A percentile compares a stretch with the other conserved stretches of the same genome.
Conservation (phyloP, 2,888 invertebrate genomes). For the Pammene aurita region DNA sequence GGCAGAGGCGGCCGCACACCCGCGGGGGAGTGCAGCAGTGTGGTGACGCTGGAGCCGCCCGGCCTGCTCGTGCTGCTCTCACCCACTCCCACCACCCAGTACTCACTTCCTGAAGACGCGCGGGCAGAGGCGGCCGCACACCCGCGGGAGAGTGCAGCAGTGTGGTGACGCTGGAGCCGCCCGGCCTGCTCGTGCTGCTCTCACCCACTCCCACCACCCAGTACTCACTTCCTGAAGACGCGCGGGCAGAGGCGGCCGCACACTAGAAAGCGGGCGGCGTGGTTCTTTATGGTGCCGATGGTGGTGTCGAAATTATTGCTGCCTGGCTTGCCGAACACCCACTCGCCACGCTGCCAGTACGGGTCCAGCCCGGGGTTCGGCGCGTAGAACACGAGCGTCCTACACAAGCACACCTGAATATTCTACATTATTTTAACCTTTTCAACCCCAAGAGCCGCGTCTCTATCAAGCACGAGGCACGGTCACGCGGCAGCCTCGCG, state of each 20-base stretch:
- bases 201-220: no score
- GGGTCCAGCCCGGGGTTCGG: constrained; percentile 2
- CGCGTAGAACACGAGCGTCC: constrained; percentile 1
- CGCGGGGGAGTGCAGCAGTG: background rate
- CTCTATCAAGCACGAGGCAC: no score
- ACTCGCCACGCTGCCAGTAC: constrained; percentile 8
- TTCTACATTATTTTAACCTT: no score
- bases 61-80: no score
- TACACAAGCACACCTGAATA: no score
- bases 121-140: constrained; percentile 1
- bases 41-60: background rate
- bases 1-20: constrained; percentile 1
- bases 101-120: constrained; percentile 1
- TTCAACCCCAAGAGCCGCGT: no score
- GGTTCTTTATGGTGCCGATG: background rate
- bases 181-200: no score
- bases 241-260: constrained; percentile 3
- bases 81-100: no score
- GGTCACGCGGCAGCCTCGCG: no score
- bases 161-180: background rate
- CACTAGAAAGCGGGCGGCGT: background rate
- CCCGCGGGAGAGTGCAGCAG: background rate
- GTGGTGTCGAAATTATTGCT: no score
- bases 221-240: constrained; percentile 3
- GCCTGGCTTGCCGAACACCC: background rate